Base-by-base conservation (phyloP, 53 echinoderm and acorn worm genomes). In the Stichopus horrens region DNA sequence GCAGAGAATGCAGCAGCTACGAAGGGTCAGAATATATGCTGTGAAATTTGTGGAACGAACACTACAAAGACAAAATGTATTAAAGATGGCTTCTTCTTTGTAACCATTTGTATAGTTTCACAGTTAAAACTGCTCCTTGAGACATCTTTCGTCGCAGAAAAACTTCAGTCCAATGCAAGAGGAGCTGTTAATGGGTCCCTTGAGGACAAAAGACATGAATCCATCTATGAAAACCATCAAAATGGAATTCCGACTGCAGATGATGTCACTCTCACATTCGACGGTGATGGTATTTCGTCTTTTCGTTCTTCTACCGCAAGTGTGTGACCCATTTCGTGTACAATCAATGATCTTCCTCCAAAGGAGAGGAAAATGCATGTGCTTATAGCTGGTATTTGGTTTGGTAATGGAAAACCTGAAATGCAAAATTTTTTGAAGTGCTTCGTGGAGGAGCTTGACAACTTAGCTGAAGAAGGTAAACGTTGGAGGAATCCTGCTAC, bases 361-460 rank as follows among this genome's bases (percentile, higher is more conserved):
- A 89, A 74, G n/a, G n/a, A n/a, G n/a, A n/a, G n/a, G n/a, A n/a
- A n/a, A n/a, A n/a, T n/a, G n/a, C n/a, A n/a, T n/a, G n/a, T n/a
- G n/a, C n/a, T n/a, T n/a, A n/a, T n/a, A n/a, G n/a, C n/a, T n/a
- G n/a, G n/a, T n/a, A n/a, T n/a, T n/a, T n/a, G n/a, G n/a, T n/a
- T n/a, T n/a, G n/a, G n/a, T n/a, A n/a, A n/a, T n/a, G n/a, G n/a
- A n/a, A n/a, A n/a, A n/a, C n/a, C n/a, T n/a, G n/a, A n/a, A n/a
- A n/a, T n/a, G n/a, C n/a, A n/a, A n/a, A n/a, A n/a, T n/a, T n/a
- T n/a, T n/a, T n/a, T n/a, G n/a, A n/a, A n/a, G n/a, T n/a, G n/a
- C n/a, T 78, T 93, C 87, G 87, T 93, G 5, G 87, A 87, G 21
- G 93, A 91, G 56, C 89, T 83, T 86, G 89, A 93, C 52, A 52